A percentile compares a stretch with the other conserved stretches of the same genome.
These are phyloP conservation scores for Polymixis lichenea DNA, from an alignment of 2,888 invertebrate genomes.

Conservation along the genomic window DNA sequence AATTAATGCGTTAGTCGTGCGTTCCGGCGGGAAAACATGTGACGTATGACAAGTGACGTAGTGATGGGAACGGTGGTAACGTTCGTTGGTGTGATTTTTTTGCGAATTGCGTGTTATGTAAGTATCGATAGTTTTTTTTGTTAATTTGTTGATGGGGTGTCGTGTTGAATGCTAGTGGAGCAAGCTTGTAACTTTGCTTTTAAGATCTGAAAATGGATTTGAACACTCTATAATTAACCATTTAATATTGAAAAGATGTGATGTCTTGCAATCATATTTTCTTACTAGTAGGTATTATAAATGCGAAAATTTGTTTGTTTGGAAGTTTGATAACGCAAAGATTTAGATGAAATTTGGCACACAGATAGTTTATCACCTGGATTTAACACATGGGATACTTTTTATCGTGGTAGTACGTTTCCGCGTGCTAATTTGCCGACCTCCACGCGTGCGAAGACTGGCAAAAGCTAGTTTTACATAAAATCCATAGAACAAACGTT, in stretches of 20 bases:
- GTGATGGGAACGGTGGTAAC: conserved; percentile 68
- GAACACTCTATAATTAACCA: not conserved
- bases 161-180: not conserved
- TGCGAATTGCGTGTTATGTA: conserved; percentile 2
- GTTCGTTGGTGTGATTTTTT: conserved; percentile 30
- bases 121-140: not conserved
- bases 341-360: no score
- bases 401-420: no score
- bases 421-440: no score
- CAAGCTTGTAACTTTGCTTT: not conserved
- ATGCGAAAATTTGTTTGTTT: no score
- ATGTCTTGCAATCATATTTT: not conserved
- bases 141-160: not conserved
- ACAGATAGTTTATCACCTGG: no score
- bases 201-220: not conserved
- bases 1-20: conserved; percentile 82
- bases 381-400: no score
- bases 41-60: conserved; percentile 72
- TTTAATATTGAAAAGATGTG: not conserved
- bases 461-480: no score
- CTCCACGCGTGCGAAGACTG: no score
- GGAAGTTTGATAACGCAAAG: no score
- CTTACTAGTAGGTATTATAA: no score
- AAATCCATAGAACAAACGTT: no score
- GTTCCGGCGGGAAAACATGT: conserved; percentile 68